Evolutionary conservation across 2,113 vertebrate genomes (phyloP).

Genomic region (Catharus fuscescens): DNA sequence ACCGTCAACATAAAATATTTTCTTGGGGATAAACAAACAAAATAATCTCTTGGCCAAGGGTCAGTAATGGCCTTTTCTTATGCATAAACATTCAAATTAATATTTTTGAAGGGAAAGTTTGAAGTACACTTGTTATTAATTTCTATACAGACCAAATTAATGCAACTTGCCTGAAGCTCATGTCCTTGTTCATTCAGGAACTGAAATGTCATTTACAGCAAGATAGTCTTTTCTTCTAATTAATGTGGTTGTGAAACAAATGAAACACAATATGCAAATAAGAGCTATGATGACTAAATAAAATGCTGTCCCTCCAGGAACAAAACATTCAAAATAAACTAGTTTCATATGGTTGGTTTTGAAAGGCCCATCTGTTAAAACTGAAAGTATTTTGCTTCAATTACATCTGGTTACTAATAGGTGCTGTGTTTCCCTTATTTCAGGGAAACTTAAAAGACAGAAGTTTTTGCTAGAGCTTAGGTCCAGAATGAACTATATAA

Average conservation of each 20-base stretch:
- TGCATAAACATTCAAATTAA: slow-evolving; percentile 8
- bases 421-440: slow-evolving; percentile 14
- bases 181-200: slow-evolving; percentile 44
- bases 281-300: slow-evolving; percentile 32
- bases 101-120: slow-evolving; percentile 4
- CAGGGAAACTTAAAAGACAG: not conserved
- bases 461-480: not conserved
- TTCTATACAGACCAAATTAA: slow-evolving; percentile 38
- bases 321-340: slow-evolving; percentile 1
- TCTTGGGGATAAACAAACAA: not conserved
- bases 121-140: slow-evolving; percentile 21
- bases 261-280: slow-evolving; percentile 26
- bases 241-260: slow-evolving; percentile 22
- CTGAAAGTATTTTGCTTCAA: not conserved
- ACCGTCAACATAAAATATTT: not conserved
- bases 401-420: slow-evolving; percentile 1
- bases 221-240: slow-evolving; percentile 46
- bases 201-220: slow-evolving; percentile 29
- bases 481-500: not conserved
- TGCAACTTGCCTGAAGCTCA: slow-evolving; percentile 20
- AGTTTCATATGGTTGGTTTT: not conserved
- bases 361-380: slow-evolving; percentile 45
- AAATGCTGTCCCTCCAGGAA: slow-evolving; percentile 33
- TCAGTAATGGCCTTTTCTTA: slow-evolving; percentile 32
- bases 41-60: not conserved